Base-by-base conservation (phyloP, 2,888 invertebrate species). In the Cactoblastis cactorum region DNA sequence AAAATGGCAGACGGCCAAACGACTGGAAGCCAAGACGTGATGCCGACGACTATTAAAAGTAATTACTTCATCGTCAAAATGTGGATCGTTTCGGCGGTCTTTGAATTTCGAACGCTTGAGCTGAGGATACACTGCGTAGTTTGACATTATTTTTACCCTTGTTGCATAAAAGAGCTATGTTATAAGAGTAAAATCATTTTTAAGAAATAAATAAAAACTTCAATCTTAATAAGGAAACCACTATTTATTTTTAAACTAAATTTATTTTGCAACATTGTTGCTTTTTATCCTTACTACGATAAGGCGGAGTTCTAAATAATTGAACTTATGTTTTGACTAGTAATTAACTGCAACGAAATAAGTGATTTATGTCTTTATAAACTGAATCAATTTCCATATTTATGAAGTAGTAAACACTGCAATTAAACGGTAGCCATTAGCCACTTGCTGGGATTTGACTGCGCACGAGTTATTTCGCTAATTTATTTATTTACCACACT, bases 51-150 rank as follows among this genome's bases (percentile, higher is more conserved):
- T 65, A 72, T 77, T 74, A 72, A 66, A 62, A 59, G 65, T 83
- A 81, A 81, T 80, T 77, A 79, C 82, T 83, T 79, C 80, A 83
- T 83, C 69, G 68, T 60, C 65, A 63, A 70, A 77, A 76, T 67
- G 63, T 58, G 73, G 68, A 71, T 73, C 74, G 67, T 59, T 67
- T 68, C 63, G 59, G 57, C 57, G 57, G 38, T 49, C 34, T 41
- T 49, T 33, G 41, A 41, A 49, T 49, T 19, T 41, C 34, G 14
- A 15, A 22, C 19, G 19, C 28, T 39, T 49, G 15, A 5, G 17
- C 17, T 28, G 28, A 28, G 28, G 17, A 4, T 28, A 15, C 43
- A 43, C 24, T 43, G 39, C 6, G 12, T 8, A 41, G n/a, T 39
- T n/a, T n/a, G n/a, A n/a, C n/a, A n/a, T n/a, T n/a, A n/a, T n/a